Evolutionary conservation across 1,140 invertebrate species (phyloP), one percentile per base, ranked within the genome.

Genomic region (Cyclina sinensis): DNA sequence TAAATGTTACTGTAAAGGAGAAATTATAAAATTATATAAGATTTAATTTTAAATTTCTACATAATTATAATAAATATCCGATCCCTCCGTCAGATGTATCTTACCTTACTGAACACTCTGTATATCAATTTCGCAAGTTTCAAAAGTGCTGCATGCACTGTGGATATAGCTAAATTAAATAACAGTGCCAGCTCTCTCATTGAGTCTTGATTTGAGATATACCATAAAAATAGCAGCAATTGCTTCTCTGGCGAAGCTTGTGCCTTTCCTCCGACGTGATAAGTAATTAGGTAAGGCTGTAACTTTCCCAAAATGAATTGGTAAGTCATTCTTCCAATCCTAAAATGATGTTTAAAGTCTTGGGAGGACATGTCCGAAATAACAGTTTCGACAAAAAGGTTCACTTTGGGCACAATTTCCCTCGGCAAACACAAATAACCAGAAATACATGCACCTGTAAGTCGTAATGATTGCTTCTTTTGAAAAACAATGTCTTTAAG

Each of bases 301-400:
- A 57, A 11, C 51, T 18, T 57, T 57, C 21, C 51, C n/a, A 57
- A 57, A 57, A 57, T 57, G 21, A 57, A 3, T n/a, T 57, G 7
- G n/a, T 57, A 57, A 11, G 51, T 57, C 51, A 57, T 57, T 57
- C 35, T 39, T 70, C 14, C 65, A 70, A 35, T 35, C 24, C 35
- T 70, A 21, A 70, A 70, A 70, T 70, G 65, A 27, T 27, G 12
- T 70, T 70, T 70, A 70, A 70, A 70, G 65, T 70, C 65, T 16
- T 16, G 30, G 12, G 35, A 11, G 4, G 65, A 70, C 65, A 70
- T 70, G 1, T 11, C 65, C 30, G 65, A 11, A 32, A 70, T 27
- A 70, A 70, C 30, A 70, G 12, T 32, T 32, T 70, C 65, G 1
- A 32, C 65, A 70, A 70, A 35, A 70, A 32, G 30, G 4, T 70